Conservation (phyloP, 2,113 vertebrate genomes). For the Pelobates fuscus region DNA sequence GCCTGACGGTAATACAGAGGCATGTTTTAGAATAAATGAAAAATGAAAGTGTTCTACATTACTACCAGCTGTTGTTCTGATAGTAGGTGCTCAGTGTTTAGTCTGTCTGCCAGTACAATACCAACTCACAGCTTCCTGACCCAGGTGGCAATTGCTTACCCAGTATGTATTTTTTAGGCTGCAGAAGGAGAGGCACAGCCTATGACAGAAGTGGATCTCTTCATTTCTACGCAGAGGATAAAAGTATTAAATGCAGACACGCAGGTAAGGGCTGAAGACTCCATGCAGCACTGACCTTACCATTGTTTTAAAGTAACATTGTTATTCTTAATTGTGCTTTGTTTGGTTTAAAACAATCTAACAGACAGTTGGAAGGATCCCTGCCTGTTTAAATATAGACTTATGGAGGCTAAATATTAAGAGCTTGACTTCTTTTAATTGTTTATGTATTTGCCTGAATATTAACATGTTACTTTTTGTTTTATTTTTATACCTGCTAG, state of each 20-base stretch:
- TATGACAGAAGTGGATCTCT: slow-evolving; percentile 96
- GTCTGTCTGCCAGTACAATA: not conserved
- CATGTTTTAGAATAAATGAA: not conserved
- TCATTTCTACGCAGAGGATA: slow-evolving; percentile 97
- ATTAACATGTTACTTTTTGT: too few species aligned
- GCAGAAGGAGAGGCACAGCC: slow-evolving; percentile 88
- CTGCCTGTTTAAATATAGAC: too few species aligned
- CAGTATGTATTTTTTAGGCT: slow-evolving; percentile 66
- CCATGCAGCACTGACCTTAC: too few species aligned
- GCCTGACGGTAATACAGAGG: too few species aligned
- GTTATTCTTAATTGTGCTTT: too few species aligned
- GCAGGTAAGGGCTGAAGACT: slow-evolving; percentile 76
- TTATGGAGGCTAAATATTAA: too few species aligned
- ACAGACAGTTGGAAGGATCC: too few species aligned
- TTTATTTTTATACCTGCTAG: too few species aligned
- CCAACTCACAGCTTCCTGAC: not conserved
- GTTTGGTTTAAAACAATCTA: too few species aligned
- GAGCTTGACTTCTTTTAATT: too few species aligned
- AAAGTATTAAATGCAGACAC: slow-evolving; percentile 96
- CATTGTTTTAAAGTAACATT: too few species aligned
- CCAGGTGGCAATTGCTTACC: not conserved
- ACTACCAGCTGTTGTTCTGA: slow-evolving; percentile 22
- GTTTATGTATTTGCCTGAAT: too few species aligned
- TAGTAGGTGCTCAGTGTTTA: not conserved
- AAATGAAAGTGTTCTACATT: not conserved